These are phyloP conservation scores for Chelonoidis abingdonii DNA, from an alignment of 2,113 vertebrate genomes.

Conservation along the genomic window DNA sequence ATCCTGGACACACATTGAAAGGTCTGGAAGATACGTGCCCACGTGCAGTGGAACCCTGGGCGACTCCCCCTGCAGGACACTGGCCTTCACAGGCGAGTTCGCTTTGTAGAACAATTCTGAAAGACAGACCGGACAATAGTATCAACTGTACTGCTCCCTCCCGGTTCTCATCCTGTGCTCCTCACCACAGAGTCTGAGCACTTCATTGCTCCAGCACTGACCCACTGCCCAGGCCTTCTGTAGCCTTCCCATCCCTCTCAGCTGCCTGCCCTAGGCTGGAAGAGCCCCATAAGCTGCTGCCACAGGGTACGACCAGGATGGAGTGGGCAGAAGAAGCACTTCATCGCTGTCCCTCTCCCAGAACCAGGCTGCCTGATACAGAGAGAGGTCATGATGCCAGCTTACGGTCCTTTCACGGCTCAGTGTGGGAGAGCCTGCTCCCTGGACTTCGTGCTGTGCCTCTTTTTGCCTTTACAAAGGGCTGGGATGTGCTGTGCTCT, in stretches of 20 bases:
- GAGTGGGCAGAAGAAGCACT: neutral
- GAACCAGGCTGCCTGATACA: neutral
- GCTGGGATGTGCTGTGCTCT: neutral
- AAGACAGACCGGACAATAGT: too few relatives aligned
- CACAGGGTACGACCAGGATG: neutral
- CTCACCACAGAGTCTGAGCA: too few relatives aligned
- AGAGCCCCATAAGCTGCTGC: neutral
- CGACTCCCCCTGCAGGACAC: neutral
- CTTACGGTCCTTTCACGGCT: too few relatives aligned
- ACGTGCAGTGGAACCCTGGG: neutral
- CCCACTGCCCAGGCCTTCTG: neutral
- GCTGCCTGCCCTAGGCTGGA: neutral
- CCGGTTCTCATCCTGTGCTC: too few relatives aligned
- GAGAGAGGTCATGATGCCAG: neutral
- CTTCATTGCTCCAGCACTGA: fast-evolving
- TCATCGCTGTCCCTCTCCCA: neutral
- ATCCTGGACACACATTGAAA: neutral
- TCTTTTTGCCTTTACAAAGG: fast-evolving
- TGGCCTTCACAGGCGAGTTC: neutral
- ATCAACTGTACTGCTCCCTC: too few relatives aligned
- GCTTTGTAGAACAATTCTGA: too few relatives aligned
- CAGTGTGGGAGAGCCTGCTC: neutral
- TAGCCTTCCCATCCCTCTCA: neutral
- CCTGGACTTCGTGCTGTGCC: fast-evolving
- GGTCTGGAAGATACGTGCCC: fast-evolving